Evolutionary conservation across 2,888 invertebrate genomes (phyloP).

Genomic region (Perdita meconis): DNA sequence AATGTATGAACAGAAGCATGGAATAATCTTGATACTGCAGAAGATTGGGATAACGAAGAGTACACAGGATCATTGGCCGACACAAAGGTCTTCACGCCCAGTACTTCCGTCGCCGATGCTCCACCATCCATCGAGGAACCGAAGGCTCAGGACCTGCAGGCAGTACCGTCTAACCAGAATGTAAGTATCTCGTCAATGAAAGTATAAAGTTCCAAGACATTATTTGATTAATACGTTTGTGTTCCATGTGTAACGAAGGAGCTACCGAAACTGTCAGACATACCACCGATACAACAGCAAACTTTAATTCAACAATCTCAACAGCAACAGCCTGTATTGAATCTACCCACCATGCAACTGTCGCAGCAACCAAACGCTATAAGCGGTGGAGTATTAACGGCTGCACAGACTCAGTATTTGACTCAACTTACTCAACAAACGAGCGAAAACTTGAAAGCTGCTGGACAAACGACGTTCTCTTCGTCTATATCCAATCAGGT

Average conservation of each 20-base stretch:
- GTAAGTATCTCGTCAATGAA: constrained; percentile 75
- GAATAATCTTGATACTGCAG: constrained; percentile 90
- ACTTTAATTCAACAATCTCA: constrained; percentile 84
- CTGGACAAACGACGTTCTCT: constrained; percentile 82
- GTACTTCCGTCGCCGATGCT: constrained; percentile 83
- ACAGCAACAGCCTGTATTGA: constrained; percentile 75
- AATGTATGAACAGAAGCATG: constrained; percentile 83
- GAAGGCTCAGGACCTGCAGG: constrained; percentile 73
- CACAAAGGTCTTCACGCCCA: constrained; percentile 95
- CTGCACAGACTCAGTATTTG: constrained; percentile 87
- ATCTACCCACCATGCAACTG: constrained; percentile 80
- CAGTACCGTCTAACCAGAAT: constrained; percentile 71
- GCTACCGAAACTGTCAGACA: constrained; percentile 78
- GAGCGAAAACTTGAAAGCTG: constrained; percentile 85
- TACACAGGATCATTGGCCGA: constrained; percentile 97
- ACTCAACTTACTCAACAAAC: constrained; percentile 86
- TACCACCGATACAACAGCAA: constrained; percentile 82
- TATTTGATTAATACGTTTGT: constrained; percentile 27
- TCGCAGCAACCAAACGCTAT: constrained; percentile 84
- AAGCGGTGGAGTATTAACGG: constrained; percentile 84
- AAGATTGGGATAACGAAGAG: constrained; percentile 91
- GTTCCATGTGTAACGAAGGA: constrained; percentile 65
- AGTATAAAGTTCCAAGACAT: constrained; percentile 53
- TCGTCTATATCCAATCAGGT: constrained; percentile 80
- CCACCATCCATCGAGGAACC: constrained; percentile 67